These are phyloP conservation scores for Dasypolia templi DNA, from an alignment of 2,888 invertebrate genomes.

Conservation along the genomic window DNA sequence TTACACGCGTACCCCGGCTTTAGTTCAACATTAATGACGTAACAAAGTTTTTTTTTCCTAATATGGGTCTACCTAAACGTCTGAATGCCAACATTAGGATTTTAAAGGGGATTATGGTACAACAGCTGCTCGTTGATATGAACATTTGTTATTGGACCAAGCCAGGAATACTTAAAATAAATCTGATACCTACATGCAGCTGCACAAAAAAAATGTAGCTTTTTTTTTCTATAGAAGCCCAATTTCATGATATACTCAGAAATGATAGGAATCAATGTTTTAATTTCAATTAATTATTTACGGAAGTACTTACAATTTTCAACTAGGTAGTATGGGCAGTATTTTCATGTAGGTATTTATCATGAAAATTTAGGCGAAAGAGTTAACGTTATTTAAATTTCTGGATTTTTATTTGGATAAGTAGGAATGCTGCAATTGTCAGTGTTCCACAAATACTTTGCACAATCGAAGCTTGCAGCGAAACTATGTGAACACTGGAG, in stretches of 20 bases:
- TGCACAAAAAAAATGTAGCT: not conserved
- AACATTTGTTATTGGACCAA: not conserved
- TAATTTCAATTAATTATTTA: not conserved
- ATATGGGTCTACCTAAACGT: not conserved
- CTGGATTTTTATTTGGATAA: too few relatives aligned
- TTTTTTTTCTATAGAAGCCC: not conserved
- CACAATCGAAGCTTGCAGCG: too few relatives aligned
- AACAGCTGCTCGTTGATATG: not conserved
- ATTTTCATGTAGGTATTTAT: too few relatives aligned
- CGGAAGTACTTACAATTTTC: not conserved
- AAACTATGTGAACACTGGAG: not conserved
- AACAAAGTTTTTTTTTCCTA: too few relatives aligned
- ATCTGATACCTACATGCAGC: not conserved
- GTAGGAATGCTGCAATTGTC: not conserved
- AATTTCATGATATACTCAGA: not conserved
- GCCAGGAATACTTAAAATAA: not conserved
- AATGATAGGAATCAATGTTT: not conserved
- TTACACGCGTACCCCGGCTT: too few relatives aligned
- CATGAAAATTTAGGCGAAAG: too few relatives aligned
- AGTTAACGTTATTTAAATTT: too few relatives aligned
- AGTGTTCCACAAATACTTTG: too few relatives aligned
- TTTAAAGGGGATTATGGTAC: too few relatives aligned
- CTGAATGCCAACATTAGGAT: not conserved
- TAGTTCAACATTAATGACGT: too few relatives aligned
- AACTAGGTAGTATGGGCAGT: not conserved